Evolutionary conservation across 2,888 invertebrate species (phyloP).

Genomic region (Gastracanthus pulcherrimus): DNA sequence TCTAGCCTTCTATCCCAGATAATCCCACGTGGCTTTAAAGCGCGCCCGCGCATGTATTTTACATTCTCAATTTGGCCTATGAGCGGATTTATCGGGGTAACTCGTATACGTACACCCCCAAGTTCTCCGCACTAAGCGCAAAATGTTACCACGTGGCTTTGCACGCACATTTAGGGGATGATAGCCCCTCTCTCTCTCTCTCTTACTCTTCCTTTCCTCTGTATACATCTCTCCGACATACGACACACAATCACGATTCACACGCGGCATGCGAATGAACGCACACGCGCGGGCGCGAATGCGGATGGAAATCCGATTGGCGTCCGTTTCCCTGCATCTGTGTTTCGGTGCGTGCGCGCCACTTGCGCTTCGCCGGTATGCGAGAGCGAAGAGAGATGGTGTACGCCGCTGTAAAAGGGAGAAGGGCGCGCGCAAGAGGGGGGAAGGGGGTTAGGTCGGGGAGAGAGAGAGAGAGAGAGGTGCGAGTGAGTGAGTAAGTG

Average conservation of each 20-base stretch:
- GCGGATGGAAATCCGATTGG: constrained; percentile 59
- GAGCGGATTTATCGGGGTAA: constrained; percentile 72
- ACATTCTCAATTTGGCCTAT: constrained; percentile 74
- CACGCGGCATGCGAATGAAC: constrained; percentile 35
- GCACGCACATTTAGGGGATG: constrained; percentile 38
- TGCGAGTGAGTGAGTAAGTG: constrained; percentile 70
- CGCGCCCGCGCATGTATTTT: constrained; percentile 69
- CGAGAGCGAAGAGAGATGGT: constrained; percentile 44
- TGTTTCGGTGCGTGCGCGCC: neutral
- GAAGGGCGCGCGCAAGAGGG: constrained; percentile 60
- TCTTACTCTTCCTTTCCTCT: neutral
- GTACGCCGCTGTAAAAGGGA: neutral
- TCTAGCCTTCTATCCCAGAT: constrained; percentile 59
- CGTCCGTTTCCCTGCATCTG: too few species aligned
- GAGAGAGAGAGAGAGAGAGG: constrained; percentile 20
- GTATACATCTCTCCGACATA: neutral
- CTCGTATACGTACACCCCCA: constrained; percentile 56
- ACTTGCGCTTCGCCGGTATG: neutral
- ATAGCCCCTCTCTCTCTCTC: constrained; percentile 15
- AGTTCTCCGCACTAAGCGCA: neutral
- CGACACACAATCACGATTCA: constrained; percentile 57
- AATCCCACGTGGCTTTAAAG: constrained; percentile 69
- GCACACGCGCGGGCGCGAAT: constrained; percentile 21
- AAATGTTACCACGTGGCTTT: constrained; percentile 29
- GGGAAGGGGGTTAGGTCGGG: constrained; percentile 8